Conservation (phyloP, 2,888 invertebrate species). For the Hylaea fasciaria region DNA sequence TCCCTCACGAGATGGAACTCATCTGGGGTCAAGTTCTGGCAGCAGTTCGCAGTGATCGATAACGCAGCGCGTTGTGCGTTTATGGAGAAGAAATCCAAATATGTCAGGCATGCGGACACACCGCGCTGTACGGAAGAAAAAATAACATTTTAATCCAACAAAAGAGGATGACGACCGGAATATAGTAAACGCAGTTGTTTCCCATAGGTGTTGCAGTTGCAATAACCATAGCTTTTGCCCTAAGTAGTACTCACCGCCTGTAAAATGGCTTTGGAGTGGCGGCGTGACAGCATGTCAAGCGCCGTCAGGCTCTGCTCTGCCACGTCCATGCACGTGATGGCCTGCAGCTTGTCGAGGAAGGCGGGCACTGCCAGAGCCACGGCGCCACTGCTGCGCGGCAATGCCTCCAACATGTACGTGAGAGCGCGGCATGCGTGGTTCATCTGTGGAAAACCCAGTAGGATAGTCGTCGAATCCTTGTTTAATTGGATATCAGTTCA, state of each 20-base stretch:
- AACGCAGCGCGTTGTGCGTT: constrained; percentile 98
- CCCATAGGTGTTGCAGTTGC: no score
- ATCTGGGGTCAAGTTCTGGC: constrained; percentile 95
- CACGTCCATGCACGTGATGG: constrained; percentile 99
- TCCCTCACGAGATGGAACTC: constrained; percentile 97
- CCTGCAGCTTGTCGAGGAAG: constrained; percentile 98
- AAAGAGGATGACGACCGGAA: no score
- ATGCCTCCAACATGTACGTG: constrained; percentile 99
- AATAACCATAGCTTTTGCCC: no score
- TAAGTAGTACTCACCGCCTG: constrained; percentile 89
- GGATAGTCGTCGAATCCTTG: neutral
- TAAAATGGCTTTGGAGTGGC: constrained; percentile 98
- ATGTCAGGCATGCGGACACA: constrained; percentile 97
- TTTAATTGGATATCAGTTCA: no score
- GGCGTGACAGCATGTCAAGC: constrained; percentile 97
- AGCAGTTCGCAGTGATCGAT: constrained; percentile 98
- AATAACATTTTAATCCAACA: neutral
- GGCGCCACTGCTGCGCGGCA: constrained; percentile 97
- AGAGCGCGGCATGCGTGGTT: constrained; percentile 99
- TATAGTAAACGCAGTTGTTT: no score
- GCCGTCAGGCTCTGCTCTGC: constrained; percentile 99
- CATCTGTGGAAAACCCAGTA: constrained; percentile 86
- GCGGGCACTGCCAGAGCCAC: constrained; percentile 99
- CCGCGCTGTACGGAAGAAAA: constrained; percentile 88
- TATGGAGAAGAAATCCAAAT: constrained; percentile 99